Percentiles rank a stretch among this genome's conserved stretches.
These are phyloP conservation scores for Dilophus febrilis DNA, from an alignment of 2,888 invertebrate species.

Conservation along the genomic window DNA sequence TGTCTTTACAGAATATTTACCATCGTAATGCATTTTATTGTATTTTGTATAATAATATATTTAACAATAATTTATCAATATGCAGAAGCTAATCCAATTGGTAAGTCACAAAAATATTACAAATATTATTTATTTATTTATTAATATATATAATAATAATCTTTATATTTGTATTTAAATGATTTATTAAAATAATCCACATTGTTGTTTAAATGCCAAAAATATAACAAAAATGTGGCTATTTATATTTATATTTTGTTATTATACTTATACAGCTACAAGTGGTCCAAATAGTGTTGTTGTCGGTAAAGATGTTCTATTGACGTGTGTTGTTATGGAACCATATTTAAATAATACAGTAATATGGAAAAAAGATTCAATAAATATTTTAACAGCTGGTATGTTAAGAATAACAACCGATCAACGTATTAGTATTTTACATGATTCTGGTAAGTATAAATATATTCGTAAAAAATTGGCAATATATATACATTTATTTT, in stretches of 20 bases:
- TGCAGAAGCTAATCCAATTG: slow-evolving; percentile 18
- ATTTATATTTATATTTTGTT: neutral
- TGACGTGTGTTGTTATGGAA: slow-evolving; percentile 65
- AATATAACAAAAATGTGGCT: neutral
- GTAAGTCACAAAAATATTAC: too few relatives aligned
- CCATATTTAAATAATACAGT: slow-evolving; percentile 42
- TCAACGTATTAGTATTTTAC: slow-evolving; percentile 51
- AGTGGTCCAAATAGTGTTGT: slow-evolving; percentile 32
- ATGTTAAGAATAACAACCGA: slow-evolving; percentile 58
- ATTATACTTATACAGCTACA: slow-evolving; percentile 19
- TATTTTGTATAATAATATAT: too few relatives aligned
- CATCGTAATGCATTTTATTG: too few relatives aligned
- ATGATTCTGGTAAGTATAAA: slow-evolving; percentile 52
- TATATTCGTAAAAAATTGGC: too few relatives aligned
- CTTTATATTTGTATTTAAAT: too few relatives aligned
- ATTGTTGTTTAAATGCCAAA: neutral
- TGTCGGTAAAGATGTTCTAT: slow-evolving; percentile 59
- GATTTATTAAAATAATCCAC: neutral
- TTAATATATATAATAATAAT: too few relatives aligned
- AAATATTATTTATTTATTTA: too few relatives aligned
- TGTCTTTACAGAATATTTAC: too few relatives aligned
- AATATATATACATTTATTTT: too few relatives aligned
- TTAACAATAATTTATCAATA: slow-evolving; percentile 7
- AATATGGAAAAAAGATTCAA: slow-evolving; percentile 54
- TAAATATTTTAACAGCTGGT: slow-evolving; percentile 58